These are phyloP conservation scores for Neosalanx taihuensis DNA, from an alignment of 2,797 vertebrate species.

Conservation along the genomic window DNA sequence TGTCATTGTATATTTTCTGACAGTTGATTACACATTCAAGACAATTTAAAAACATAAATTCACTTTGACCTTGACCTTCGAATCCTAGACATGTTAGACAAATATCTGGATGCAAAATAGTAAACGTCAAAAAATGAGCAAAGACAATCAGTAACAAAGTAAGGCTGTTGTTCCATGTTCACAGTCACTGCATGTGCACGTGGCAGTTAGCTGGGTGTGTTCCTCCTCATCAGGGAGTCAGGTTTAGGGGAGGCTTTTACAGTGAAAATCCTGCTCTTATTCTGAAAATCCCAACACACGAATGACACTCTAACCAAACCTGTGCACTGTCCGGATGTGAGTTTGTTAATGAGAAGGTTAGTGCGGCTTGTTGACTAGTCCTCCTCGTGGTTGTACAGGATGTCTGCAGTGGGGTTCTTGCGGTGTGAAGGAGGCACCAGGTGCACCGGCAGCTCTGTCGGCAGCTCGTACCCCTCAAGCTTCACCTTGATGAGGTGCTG, in stretches of 20 bases:
- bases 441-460: constrained; percentile 81
- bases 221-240: not conserved
- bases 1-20: not conserved
- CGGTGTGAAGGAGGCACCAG: constrained; percentile 90
- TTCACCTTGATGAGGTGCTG: constrained; percentile 97
- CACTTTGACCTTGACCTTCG: not conserved
- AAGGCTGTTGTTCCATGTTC: not conserved
- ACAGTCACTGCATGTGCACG: not conserved
- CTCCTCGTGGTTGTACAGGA: constrained; percentile 66
- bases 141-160: not conserved
- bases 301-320: not conserved
- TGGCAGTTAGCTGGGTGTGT: not conserved
- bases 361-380: constrained; percentile 52
- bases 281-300: not conserved
- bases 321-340: not conserved
- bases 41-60: not conserved
- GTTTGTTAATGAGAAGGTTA: not conserved
- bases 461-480: constrained; percentile 92
- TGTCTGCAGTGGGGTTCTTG: constrained; percentile 70
- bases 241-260: not conserved
- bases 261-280: not conserved
- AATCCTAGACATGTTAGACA: not conserved
- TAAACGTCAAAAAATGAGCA: not conserved
- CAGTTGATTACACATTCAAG: not conserved
- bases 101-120: not conserved